Evolutionary conservation across 2,888 invertebrate genomes (phyloP).

Genomic region (Boloria selene): DNA sequence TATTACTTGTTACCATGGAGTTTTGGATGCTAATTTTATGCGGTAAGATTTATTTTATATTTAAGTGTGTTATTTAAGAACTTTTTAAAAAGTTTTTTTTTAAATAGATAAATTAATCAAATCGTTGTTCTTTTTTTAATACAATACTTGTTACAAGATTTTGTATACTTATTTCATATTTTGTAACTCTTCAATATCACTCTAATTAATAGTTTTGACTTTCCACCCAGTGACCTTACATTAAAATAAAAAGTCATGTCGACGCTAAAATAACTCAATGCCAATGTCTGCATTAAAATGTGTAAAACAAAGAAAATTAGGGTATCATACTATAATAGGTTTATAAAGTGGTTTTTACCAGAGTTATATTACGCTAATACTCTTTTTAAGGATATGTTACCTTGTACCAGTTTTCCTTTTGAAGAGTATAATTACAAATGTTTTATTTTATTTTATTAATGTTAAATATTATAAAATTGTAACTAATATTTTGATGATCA

Average conservation of each 20-base stretch:
- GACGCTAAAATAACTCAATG: slow-evolving; percentile 35
- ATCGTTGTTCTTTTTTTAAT: too few relatives aligned
- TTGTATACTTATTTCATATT: background rate
- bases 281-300: slow-evolving; percentile 31
- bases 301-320: slow-evolving; percentile 32
- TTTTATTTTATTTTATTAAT: slow-evolving; percentile 1
- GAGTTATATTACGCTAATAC: background rate
- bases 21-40: slow-evolving; percentile 63
- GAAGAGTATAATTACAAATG: background rate
- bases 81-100: background rate
- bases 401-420: slow-evolving; percentile 40
- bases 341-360: background rate
- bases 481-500: too few relatives aligned
- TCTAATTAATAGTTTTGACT: slow-evolving; percentile 6
- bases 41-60: slow-evolving; percentile 56
- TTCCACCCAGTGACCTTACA: slow-evolving; percentile 35
- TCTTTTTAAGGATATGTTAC: slow-evolving; percentile 31
- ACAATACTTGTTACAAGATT: too few relatives aligned
- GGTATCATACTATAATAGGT: slow-evolving; percentile 4
- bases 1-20: slow-evolving; percentile 51
- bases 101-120: background rate
- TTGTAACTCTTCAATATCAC: background rate
- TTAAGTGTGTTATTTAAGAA: background rate
- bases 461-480: too few relatives aligned
- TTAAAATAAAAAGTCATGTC: slow-evolving; percentile 35